These are phyloP conservation scores for Bombus difficillimus DNA, from an alignment of 1,140 invertebrate genomes.

Conservation along the genomic window DNA sequence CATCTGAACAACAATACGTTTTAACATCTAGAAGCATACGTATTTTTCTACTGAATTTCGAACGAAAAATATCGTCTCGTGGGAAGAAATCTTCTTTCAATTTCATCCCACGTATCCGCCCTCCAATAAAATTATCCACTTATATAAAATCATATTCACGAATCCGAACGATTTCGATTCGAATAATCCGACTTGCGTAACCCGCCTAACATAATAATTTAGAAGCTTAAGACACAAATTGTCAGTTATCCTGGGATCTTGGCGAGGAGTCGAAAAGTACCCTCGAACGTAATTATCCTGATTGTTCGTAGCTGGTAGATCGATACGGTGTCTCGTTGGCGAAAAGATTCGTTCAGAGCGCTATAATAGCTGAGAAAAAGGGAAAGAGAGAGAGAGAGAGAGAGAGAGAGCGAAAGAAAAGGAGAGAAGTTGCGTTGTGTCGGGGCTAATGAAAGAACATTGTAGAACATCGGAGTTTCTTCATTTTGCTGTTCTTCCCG, in stretches of 20 bases:
- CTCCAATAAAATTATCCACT: neutral
- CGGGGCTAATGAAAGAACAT: slow-evolving; percentile 13
- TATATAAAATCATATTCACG: neutral
- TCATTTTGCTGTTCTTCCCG: neutral
- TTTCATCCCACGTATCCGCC: neutral
- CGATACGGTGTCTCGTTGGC: slow-evolving; percentile 12
- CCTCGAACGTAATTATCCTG: slow-evolving; percentile 22
- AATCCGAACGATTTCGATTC: neutral
- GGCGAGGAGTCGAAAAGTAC: slow-evolving; percentile 1
- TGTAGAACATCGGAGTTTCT: neutral
- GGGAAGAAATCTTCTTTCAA: too few species aligned
- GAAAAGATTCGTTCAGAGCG: neutral
- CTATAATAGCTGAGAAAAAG: neutral
- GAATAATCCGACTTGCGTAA: neutral
- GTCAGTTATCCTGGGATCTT: neutral
- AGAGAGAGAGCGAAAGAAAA: neutral
- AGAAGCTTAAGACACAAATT: neutral
- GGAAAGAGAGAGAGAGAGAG: neutral
- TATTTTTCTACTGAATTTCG: too few species aligned
- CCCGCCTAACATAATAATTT: neutral
- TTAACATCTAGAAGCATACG: too few species aligned
- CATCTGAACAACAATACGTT: too few species aligned
- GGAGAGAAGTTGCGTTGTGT: neutral
- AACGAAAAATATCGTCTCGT: too few species aligned
- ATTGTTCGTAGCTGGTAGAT: slow-evolving; percentile 12